Evolutionary conservation across 2,797 vertebrate species (phyloP).

Genomic region (Pogonophryne albipinna): DNA sequence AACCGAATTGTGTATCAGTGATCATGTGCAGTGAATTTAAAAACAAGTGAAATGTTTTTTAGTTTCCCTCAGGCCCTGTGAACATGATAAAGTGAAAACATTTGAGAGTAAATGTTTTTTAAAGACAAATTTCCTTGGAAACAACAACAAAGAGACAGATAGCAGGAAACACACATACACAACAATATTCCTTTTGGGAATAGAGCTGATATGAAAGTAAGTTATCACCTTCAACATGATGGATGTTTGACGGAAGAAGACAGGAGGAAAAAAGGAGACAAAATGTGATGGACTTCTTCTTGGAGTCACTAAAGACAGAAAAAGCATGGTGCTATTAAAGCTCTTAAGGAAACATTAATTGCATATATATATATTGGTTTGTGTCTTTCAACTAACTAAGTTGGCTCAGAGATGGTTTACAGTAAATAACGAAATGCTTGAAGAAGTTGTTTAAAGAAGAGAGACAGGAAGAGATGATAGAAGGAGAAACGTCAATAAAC

Average conservation of each 20-base stretch:
- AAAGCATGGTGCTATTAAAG: background rate
- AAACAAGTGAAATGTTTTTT: background rate
- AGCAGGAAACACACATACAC: constrained; percentile 6
- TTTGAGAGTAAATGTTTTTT: background rate
- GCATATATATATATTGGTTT: background rate
- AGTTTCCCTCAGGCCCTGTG: background rate
- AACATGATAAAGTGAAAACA: background rate
- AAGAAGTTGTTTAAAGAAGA: constrained; percentile 40
- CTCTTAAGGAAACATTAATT: background rate
- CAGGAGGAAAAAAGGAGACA: too few relatives aligned
- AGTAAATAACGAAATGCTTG: constrained; percentile 44
- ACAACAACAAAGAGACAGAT: background rate
- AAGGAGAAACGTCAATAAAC: constrained; percentile 29
- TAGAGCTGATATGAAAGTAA: constrained; percentile 10
- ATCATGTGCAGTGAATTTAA: background rate
- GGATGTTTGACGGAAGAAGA: constrained; percentile 1
- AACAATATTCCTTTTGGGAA: background rate
- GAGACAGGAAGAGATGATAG: constrained; percentile 13
- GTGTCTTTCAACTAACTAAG: constrained; percentile 22
- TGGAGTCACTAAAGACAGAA: background rate
- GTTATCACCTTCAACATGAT: background rate
- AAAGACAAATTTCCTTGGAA: background rate
- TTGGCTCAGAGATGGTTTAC: background rate
- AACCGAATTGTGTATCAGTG: constrained; percentile 1
- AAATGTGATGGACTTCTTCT: background rate